phyloP scores from a whole-genome alignment of 2,113 vertebrate species.

The Peromyscus polionotus region DNA sequence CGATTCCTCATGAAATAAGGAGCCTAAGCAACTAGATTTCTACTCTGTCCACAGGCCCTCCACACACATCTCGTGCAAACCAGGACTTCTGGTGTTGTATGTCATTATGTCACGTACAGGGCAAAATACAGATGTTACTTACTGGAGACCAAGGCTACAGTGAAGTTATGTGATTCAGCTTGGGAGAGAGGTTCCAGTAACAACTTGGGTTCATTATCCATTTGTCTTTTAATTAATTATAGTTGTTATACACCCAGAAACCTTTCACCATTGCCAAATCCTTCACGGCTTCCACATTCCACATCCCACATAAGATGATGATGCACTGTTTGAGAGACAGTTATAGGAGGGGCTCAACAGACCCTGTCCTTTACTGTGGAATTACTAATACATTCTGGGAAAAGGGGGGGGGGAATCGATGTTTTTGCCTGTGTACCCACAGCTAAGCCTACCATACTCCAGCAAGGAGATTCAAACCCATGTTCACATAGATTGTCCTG shows the following conservation, averaged over 20 bases:
- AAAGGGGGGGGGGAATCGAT: too few relatives aligned
- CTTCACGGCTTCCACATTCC: background rate
- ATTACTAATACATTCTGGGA: background rate
- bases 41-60: background rate
- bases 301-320: background rate
- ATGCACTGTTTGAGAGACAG: background rate
- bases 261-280: background rate
- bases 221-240: background rate
- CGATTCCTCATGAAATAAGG: slow-evolving; percentile 41
- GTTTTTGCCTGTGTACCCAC: background rate
- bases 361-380: background rate
- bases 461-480: background rate
- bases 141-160: background rate
- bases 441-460: background rate
- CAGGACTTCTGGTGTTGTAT: background rate
- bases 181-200: background rate
- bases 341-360: background rate
- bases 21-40: background rate
- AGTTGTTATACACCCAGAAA: background rate
- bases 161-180: background rate
- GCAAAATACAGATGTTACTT: background rate
- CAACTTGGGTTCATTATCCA: background rate
- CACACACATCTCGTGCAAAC: background rate
- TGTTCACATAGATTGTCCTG: background rate
- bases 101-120: background rate